Conservation (phyloP, 2,797 vertebrate genomes). For the Ptychadena robeensis region DNA sequence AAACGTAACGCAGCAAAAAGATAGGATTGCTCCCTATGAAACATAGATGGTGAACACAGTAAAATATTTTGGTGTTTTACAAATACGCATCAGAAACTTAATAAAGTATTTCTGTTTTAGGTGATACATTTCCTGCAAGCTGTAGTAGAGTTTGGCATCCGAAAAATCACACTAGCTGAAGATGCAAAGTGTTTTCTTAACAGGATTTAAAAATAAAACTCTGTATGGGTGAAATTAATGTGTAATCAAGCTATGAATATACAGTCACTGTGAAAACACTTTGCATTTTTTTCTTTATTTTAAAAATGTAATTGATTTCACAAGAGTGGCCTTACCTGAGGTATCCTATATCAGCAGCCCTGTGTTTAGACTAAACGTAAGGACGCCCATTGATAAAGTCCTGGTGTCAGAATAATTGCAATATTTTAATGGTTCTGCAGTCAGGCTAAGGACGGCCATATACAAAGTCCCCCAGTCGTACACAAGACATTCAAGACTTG, state of each 20-base stretch:
- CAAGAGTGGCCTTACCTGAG: neutral
- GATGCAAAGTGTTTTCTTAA: constrained; percentile 10
- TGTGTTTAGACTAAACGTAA: too few species aligned
- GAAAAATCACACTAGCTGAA: constrained; percentile 9
- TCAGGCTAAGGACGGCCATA: too few species aligned
- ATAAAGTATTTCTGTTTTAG: neutral
- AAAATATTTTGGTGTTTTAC: neutral
- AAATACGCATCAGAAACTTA: neutral
- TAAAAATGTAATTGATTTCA: constrained; percentile 8
- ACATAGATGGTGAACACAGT: neutral
- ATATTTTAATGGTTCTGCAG: too few species aligned
- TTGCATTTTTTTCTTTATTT: neutral
- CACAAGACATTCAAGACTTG: too few species aligned
- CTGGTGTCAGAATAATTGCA: too few species aligned
- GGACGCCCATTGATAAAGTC: too few species aligned
- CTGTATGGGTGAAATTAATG: neutral
- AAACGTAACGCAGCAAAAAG: neutral
- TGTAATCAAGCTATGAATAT: constrained; percentile 10
- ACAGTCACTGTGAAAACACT: constrained; percentile 2
- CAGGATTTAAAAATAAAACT: constrained; percentile 34
- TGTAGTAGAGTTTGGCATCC: constrained; percentile 2
- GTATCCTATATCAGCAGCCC: too few species aligned
- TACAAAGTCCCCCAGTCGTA: too few species aligned
- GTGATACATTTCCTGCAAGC: neutral
- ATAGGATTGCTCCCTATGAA: neutral